Base-by-base conservation (phyloP, 2,888 invertebrate genomes). In the Callinectes sapidus region DNA sequence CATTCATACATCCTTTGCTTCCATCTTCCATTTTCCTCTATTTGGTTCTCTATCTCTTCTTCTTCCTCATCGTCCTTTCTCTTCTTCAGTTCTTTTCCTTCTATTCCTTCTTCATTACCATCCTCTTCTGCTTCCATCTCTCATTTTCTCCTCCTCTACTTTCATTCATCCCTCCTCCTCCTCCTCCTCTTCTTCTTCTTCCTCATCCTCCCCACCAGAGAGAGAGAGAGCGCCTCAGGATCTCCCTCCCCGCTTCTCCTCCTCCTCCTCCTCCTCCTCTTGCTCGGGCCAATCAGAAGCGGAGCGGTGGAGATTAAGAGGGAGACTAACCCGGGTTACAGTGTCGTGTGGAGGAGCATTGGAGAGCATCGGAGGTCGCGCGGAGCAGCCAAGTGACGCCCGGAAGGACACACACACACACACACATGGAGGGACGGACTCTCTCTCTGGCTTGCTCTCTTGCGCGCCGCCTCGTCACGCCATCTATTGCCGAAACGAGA, bases 271-370 rank as follows among this genome's bases (percentile, higher is more conserved):
- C 28, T 71, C 71, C 71, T 71, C 8, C 71, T 61, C 28, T 10
- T 28, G 8, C 71, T 71, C 71, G 28, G 10, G 23, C 71, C n/a
- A 81, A 81, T 81, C 81, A 81, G 32, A 32, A 81, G 81, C 81
- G 81, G 35, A 14, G 81, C 35, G 81, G 81, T 42, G n/a, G 89
- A 89, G 89, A 89, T 89, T 89, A 66, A 89, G 71, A 35, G 89
- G 89, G 89, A 89, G 42, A 89, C 42, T 89, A 89, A 89, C 28
- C 66, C 66, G 89, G 89, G 89, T 71, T 28, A 89, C 89, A 89
- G 71, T 89, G 89, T 89, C 71, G 89, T 42, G 61, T n/a, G 35
- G 66, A 48, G 35, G 66, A 48, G 61, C 88, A 88, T 28, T 32
- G 88, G 32, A 35, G 61, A 32, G 89, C 39, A 32, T 61, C 71